Conservation (phyloP, 1,140 invertebrate species). For the Pemphigus obesinymphae region DNA sequence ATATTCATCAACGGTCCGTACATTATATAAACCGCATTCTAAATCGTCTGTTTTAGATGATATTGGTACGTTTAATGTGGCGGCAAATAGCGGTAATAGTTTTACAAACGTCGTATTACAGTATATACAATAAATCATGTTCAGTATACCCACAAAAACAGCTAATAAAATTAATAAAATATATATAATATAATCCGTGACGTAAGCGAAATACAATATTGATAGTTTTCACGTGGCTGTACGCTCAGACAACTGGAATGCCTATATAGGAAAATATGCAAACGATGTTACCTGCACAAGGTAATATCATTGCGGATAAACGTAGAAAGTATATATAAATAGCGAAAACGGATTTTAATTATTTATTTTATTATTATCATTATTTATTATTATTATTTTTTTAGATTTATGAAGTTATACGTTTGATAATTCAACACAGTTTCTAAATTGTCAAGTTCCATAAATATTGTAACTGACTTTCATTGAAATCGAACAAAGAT, state of each 20-base stretch:
- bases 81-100: no score
- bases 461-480: no score
- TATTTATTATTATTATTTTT: neutral
- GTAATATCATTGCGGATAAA: neutral
- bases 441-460: conserved; percentile 1
- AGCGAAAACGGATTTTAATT: neutral
- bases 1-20: no score
- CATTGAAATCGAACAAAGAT: neutral
- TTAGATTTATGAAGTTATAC: neutral
- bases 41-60: no score
- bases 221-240: neutral
- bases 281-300: neutral
- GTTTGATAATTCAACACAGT: neutral
- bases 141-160: neutral
- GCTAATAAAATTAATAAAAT: neutral
- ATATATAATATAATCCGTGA: neutral
- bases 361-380: no score
- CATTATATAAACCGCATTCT: no score
- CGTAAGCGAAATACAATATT: neutral
- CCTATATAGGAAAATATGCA: conserved; percentile 16
- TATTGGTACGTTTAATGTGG: no score
- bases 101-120: no score
- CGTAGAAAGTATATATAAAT: conserved; percentile 11
- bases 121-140: neutral
- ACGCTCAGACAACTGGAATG: neutral